Evolutionary conservation across 2,797 vertebrate genomes (phyloP).

Genomic region (Silurus lanzhouensis): DNA sequence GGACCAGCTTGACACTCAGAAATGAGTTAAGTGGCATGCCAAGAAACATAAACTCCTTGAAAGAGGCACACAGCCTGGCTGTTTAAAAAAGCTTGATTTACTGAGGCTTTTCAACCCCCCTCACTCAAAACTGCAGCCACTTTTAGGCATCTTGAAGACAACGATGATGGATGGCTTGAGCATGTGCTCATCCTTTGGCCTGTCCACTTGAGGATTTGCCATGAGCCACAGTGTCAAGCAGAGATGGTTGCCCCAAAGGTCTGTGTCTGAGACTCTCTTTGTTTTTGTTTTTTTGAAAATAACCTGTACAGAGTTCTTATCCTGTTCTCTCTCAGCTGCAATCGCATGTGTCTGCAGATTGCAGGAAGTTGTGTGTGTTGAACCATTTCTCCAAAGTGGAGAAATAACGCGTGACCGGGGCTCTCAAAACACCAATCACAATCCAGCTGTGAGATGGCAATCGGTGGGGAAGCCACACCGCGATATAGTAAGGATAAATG

Average conservation of each 20-base stretch:
- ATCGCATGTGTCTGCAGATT: slow-evolving; percentile 1
- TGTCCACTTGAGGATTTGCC: slow-evolving; percentile 48
- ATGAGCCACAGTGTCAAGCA: slow-evolving; percentile 51
- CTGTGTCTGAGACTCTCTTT: slow-evolving; percentile 47
- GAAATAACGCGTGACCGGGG: not conserved
- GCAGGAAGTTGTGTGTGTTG: slow-evolving; percentile 13
- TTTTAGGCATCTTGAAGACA: slow-evolving; percentile 24
- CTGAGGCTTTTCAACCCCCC: slow-evolving; percentile 49
- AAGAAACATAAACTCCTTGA: slow-evolving; percentile 19
- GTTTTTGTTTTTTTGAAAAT: slow-evolving; percentile 53
- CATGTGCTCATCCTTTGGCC: slow-evolving; percentile 41
- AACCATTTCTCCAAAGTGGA: not conserved
- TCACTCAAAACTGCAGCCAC: slow-evolving; percentile 47
- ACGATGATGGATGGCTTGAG: slow-evolving; percentile 57
- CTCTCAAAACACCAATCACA: slow-evolving; percentile 11
- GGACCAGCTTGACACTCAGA: slow-evolving; percentile 13
- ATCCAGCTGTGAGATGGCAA: slow-evolving; percentile 17
- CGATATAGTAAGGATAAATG: not conserved
- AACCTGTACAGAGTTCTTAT: slow-evolving; percentile 47
- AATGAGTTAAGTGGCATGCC: slow-evolving; percentile 1
- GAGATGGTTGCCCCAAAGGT: slow-evolving; percentile 45
- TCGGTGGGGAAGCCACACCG: not conserved
- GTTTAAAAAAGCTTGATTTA: slow-evolving; percentile 4
- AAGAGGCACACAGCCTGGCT: slow-evolving; percentile 1
- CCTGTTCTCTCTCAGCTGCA: slow-evolving; percentile 14